A percentile compares a stretch with the other conserved stretches of the same genome.
phyloP scores from a whole-genome alignment of 2,888 invertebrate genomes.

The Lasioglossum villosulum region DNA sequence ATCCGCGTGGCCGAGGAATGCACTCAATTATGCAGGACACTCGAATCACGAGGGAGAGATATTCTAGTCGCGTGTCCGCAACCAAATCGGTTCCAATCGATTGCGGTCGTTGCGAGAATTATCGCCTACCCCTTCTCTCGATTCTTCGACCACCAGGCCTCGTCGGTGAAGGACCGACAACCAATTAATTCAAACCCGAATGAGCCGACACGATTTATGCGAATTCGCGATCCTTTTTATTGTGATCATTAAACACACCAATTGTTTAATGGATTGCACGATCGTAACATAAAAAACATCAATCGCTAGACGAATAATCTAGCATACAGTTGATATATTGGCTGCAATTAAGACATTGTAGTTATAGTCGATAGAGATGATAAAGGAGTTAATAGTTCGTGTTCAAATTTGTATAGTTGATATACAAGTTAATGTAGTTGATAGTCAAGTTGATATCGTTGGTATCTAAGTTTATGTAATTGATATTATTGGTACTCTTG shows the following conservation, averaged over 20 bases:
- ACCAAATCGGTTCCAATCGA: constrained; percentile 53
- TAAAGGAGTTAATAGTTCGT: background rate
- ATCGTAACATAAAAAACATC: background rate
- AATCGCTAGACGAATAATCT: background rate
- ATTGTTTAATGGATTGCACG: background rate
- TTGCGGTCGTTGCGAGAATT: constrained; percentile 52
- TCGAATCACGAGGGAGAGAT: constrained; percentile 50
- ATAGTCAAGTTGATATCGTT: background rate
- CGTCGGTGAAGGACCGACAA: background rate
- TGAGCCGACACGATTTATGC: no score
- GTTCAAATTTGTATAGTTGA: background rate
- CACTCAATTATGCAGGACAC: constrained; percentile 54
- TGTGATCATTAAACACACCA: background rate
- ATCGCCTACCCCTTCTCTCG: constrained; percentile 46
- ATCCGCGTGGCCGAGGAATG: constrained; percentile 55
- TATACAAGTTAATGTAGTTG: background rate
- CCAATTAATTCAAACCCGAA: background rate
- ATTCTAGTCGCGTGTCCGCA: constrained; percentile 56
- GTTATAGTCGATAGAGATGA: background rate
- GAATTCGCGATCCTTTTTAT: background rate
- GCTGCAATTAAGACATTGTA: background rate
- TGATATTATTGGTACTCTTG: no score
- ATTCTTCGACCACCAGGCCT: constrained; percentile 34
- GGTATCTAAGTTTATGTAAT: background rate
- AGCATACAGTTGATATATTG: background rate